Evolutionary conservation across 2,888 invertebrate species (phyloP).

Genomic region (Aporophyla lueneburgensis): DNA sequence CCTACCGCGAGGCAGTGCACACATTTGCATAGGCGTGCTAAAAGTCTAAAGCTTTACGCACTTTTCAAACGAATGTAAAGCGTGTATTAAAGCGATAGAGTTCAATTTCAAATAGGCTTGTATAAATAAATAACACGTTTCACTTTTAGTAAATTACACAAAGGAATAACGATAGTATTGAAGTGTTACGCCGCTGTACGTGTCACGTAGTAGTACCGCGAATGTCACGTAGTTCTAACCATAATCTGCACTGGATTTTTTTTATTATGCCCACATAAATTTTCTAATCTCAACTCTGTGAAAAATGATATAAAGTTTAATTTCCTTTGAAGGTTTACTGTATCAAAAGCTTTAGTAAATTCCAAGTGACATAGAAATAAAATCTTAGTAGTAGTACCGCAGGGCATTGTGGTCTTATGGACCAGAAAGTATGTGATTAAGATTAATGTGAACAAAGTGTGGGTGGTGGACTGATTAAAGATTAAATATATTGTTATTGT

Average conservation of each 20-base stretch:
- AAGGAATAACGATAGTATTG: conserved; percentile 81
- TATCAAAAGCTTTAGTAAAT: conserved; percentile 62
- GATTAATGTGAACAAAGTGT: conserved; percentile 68
- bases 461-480: conserved; percentile 65
- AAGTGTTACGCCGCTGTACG: conserved; percentile 82
- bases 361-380: conserved; percentile 58
- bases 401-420: conserved; percentile 67
- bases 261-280: conserved; percentile 63
- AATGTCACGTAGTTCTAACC: conserved; percentile 81
- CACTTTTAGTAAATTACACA: conserved; percentile 68
- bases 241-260: conserved; percentile 77
- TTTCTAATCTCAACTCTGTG: conserved; percentile 64
- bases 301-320: conserved; percentile 43
- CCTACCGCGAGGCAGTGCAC: conserved; percentile 83
- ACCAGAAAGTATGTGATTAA: conserved; percentile 70
- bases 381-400: conserved; percentile 64
- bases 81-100: conserved; percentile 50
- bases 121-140: conserved; percentile 63
- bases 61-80: conserved; percentile 57
- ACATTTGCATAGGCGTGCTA: conserved; percentile 74
- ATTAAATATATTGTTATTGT: conserved; percentile 65
- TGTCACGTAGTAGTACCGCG: conserved; percentile 82
- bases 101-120: conserved; percentile 30
- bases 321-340: conserved; percentile 57
- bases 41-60: conserved; percentile 71